phyloP scores from a whole-genome alignment of 1,140 invertebrate species.

The Drosophila malerkotliana region DNA sequence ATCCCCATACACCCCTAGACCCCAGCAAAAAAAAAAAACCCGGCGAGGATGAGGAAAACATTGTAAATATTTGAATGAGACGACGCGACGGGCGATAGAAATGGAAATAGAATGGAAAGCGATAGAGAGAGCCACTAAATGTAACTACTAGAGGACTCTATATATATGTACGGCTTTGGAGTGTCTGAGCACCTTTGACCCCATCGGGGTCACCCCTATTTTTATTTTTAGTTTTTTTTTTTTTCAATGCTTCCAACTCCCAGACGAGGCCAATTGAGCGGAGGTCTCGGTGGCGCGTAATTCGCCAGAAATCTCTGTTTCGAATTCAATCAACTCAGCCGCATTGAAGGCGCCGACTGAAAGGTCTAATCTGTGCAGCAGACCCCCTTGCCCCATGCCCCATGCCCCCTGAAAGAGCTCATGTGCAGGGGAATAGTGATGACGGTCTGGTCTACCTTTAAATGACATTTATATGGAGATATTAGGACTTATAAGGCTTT shows the following conservation, averaged over 20 bases:
- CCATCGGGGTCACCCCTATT: neutral
- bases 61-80: conserved; percentile 59
- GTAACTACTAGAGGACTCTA: conserved; percentile 43
- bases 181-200: conserved; percentile 29
- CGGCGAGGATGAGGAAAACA: conserved; percentile 33
- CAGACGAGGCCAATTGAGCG: conserved; percentile 18
- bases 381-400: neutral
- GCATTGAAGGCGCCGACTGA: conserved; percentile 53
- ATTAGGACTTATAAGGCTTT: too few species aligned
- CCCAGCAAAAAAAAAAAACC: conserved; percentile 6
- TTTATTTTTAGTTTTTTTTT: too few species aligned
- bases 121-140: conserved; percentile 29
- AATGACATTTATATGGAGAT: too few species aligned
- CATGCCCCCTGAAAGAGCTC: neutral
- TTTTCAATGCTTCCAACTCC: neutral
- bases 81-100: conserved; percentile 27
- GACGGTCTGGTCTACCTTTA: too few species aligned
- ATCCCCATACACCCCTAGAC: neutral
- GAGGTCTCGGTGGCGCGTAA: conserved; percentile 67
- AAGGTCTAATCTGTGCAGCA: conserved; percentile 38
- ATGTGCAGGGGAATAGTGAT: neutral
- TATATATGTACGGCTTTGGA: conserved; percentile 16
- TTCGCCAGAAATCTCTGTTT: conserved; percentile 76
- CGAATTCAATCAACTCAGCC: conserved; percentile 76
- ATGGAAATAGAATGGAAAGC: conserved; percentile 19